These are phyloP conservation scores for Pomatostomus ruficeps DNA, from an alignment of 2,113 vertebrate species.

Conservation along the genomic window DNA sequence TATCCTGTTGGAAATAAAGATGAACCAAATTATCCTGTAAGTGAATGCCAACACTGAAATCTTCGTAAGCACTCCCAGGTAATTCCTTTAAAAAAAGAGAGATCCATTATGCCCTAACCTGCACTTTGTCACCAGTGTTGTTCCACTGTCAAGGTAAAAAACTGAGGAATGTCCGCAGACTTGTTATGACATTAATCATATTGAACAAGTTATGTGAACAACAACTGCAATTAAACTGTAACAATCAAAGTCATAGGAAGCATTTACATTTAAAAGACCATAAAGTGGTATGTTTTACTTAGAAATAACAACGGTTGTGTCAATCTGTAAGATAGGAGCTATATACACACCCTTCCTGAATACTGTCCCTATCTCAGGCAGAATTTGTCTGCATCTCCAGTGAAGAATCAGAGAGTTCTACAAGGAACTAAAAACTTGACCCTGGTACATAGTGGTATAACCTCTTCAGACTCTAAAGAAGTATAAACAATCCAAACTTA, in stretches of 20 bases:
- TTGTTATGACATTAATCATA: slow-evolving; percentile 68
- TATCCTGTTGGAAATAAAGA: not conserved
- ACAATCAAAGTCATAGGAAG: slow-evolving; percentile 42
- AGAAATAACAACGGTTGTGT: not conserved
- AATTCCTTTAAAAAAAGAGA: slow-evolving; percentile 46
- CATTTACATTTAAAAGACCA: slow-evolving; percentile 29
- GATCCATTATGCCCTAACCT: slow-evolving; percentile 60
- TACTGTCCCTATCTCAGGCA: not conserved
- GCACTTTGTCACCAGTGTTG: slow-evolving; percentile 68
- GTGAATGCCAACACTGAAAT: not conserved
- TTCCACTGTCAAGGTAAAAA: slow-evolving; percentile 66
- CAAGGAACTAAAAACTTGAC: not conserved
- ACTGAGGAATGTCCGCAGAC: slow-evolving; percentile 43
- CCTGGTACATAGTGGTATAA: not conserved
- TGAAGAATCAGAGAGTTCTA: not conserved
- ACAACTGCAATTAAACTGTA: slow-evolving; percentile 51
- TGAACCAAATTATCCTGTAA: slow-evolving; percentile 11
- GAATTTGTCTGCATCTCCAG: not conserved
- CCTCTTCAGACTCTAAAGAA: not conserved
- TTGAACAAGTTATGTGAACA: slow-evolving; percentile 53
- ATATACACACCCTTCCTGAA: not conserved
- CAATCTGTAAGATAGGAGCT: not conserved
- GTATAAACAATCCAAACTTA: not conserved
- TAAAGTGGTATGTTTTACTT: not conserved
- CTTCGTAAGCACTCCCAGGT: slow-evolving; percentile 10